These are phyloP conservation scores for Psittacara wagleri DNA, from an alignment of 2,113 vertebrate species.

Conservation along the genomic window DNA sequence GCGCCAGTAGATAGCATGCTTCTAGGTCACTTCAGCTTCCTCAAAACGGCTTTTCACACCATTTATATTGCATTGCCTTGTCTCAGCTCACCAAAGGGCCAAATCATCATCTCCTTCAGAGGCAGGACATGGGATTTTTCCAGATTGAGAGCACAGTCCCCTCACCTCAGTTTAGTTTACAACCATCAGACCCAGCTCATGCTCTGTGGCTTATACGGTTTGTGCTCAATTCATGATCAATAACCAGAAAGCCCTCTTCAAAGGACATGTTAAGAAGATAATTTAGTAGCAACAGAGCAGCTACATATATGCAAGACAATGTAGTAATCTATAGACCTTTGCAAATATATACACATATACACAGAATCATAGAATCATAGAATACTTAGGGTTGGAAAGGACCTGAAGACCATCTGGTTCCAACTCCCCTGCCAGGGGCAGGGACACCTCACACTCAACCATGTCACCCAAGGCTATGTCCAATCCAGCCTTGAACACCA, in stretches of 20 bases:
- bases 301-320: neutral
- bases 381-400: too few relatives aligned
- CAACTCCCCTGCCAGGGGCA: too few relatives aligned
- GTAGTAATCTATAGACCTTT: neutral
- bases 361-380: too few relatives aligned
- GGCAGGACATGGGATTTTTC: neutral
- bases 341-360: neutral
- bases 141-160: neutral
- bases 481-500: too few relatives aligned
- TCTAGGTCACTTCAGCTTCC: neutral
- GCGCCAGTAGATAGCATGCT: neutral
- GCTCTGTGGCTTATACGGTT: neutral
- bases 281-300: neutral
- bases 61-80: neutral
- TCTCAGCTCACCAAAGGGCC: neutral
- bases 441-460: too few relatives aligned
- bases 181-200: neutral
- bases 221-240: neutral
- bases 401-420: too few relatives aligned
- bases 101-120: neutral
- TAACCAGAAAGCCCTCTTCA: neutral
- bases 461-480: too few relatives aligned
- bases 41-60: neutral
- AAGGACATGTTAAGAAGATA: neutral
- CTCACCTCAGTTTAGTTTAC: neutral